phyloP scores from a whole-genome alignment of 2,113 vertebrate species.

The Mobula hypostoma region DNA sequence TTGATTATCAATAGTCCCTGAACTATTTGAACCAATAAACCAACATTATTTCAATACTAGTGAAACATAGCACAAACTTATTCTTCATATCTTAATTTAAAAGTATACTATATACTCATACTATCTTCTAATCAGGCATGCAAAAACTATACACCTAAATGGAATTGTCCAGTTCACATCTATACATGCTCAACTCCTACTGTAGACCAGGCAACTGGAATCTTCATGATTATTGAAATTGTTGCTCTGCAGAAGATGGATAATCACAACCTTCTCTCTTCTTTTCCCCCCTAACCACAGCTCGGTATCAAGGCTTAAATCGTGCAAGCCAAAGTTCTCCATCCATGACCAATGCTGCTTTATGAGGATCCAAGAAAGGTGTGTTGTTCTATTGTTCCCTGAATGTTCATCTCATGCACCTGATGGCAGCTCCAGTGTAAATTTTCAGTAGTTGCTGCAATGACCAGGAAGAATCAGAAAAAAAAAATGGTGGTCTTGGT shows the following conservation, averaged over 20 bases:
- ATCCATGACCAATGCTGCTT: neutral
- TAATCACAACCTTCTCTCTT: neutral
- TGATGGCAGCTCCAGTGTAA: neutral
- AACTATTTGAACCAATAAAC: neutral
- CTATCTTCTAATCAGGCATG: neutral
- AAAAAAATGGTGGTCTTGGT: slow-evolving; percentile 12
- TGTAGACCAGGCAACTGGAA: neutral
- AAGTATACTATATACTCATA: neutral
- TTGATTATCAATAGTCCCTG: neutral
- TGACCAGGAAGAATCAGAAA: neutral
- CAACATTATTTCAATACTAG: neutral
- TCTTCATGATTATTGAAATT: neutral
- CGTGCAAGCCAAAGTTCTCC: neutral
- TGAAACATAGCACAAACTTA: neutral
- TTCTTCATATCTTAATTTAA: neutral
- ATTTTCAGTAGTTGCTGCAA: neutral
- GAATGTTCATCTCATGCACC: neutral
- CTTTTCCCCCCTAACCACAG: neutral
- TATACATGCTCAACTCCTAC: neutral
- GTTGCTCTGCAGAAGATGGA: neutral
- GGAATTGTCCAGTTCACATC: neutral
- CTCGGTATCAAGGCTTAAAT: neutral
- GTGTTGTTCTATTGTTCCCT: neutral
- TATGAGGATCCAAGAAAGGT: neutral
- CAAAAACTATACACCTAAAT: neutral